These are phyloP conservation scores for Leptobrachium ailaonicum DNA, from an alignment of 2,113 vertebrate genomes.

Conservation along the genomic window DNA sequence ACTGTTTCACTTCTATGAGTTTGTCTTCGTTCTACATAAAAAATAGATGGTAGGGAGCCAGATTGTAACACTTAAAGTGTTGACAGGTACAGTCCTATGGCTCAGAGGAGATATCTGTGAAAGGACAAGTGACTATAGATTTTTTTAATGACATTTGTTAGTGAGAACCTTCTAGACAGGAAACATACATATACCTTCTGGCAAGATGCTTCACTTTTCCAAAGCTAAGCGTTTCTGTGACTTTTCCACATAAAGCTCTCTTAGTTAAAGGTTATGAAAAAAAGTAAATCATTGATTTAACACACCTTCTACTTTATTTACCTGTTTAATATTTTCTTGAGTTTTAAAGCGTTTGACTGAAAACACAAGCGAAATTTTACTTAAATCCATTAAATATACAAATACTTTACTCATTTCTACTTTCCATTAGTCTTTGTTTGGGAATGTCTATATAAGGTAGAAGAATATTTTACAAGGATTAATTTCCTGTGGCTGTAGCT, in stretches of 20 bases:
- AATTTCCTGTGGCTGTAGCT: too few relatives aligned
- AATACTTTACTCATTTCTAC: too few relatives aligned
- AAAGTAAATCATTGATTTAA: conserved; percentile 6
- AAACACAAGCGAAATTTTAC: neutral
- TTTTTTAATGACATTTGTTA: conserved; percentile 47
- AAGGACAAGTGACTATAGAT: conserved; percentile 43
- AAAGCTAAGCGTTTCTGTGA: conserved; percentile 22
- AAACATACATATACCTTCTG: conserved; percentile 40
- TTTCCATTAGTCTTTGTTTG: too few relatives aligned
- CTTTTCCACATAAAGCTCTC: conserved; percentile 33
- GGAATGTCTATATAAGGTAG: too few relatives aligned
- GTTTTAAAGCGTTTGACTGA: neutral
- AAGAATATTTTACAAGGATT: too few relatives aligned
- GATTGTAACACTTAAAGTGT: conserved; percentile 61
- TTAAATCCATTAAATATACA: neutral
- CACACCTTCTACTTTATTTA: neutral
- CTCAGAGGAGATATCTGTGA: conserved; percentile 53
- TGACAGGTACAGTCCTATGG: conserved; percentile 56
- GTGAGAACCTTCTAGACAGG: conserved; percentile 40
- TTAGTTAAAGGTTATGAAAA: neutral
- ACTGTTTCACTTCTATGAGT: conserved; percentile 68
- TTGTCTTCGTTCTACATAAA: conserved; percentile 68
- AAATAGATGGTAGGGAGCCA: conserved; percentile 64
- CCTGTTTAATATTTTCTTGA: too few relatives aligned
- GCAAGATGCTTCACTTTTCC: conserved; percentile 30